phyloP scores from a whole-genome alignment of 1,140 invertebrate genomes.

The Drosophila takahashii region DNA sequence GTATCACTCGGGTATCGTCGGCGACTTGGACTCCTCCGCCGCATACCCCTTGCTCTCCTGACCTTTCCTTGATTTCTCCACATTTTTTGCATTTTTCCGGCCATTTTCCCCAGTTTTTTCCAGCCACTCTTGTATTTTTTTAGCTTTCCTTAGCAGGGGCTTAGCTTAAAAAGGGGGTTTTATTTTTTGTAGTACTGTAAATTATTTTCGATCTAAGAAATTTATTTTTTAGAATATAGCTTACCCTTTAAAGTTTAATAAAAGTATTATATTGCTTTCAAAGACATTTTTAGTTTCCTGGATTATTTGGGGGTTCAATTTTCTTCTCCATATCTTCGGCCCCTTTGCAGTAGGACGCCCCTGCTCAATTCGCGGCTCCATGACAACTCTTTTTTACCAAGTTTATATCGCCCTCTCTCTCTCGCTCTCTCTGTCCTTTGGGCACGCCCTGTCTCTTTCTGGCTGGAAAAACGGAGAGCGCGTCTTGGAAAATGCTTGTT shows the following conservation, averaged over 20 bases:
- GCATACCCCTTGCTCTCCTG: background rate
- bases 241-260: too few relatives aligned
- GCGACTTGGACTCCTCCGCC: constrained; percentile 3
- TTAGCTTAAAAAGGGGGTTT: background rate
- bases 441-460: constrained; percentile 20
- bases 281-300: too few relatives aligned
- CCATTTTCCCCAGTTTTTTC: constrained; percentile 35
- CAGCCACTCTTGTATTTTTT: constrained; percentile 24
- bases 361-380: constrained; percentile 38
- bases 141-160: constrained; percentile 3
- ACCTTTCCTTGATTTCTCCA: constrained; percentile 13
- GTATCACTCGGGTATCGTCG: constrained; percentile 3
- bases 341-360: background rate
- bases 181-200: background rate
- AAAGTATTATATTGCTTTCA: too few relatives aligned
- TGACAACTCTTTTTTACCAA: constrained; percentile 72
- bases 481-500: constrained; percentile 51
- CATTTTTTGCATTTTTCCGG: constrained; percentile 34
- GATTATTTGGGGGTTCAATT: too few relatives aligned
- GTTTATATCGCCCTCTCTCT: constrained; percentile 35
- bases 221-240: too few relatives aligned
- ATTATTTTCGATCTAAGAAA: too few relatives aligned
- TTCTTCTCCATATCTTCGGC: background rate
- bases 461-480: constrained; percentile 46
- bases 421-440: constrained; percentile 21